Evolutionary conservation across 2,888 invertebrate species (phyloP).

Genomic region (Caradrina kadenii): DNA sequence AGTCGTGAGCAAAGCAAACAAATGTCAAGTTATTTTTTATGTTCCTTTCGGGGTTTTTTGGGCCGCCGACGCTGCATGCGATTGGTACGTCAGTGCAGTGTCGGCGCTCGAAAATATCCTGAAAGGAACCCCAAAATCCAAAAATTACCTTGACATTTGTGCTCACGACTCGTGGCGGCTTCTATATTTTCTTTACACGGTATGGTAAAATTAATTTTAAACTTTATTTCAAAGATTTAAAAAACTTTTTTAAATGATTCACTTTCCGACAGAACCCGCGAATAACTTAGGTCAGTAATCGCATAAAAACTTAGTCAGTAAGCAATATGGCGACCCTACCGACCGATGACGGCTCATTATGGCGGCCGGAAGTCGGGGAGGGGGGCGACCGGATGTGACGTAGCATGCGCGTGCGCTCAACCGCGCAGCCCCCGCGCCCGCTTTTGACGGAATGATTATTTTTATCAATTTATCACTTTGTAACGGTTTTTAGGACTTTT

Average conservation of each 20-base stretch:
- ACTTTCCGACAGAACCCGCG: background rate
- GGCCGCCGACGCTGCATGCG: too few relatives aligned
- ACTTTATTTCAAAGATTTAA: too few relatives aligned
- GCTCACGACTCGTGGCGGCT: too few relatives aligned
- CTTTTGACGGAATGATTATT: slow-evolving; percentile 63
- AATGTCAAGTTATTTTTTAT: too few relatives aligned
- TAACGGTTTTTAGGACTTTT: slow-evolving; percentile 70
- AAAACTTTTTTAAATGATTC: background rate
- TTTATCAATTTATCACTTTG: slow-evolving; percentile 72
- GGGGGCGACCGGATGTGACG: slow-evolving; percentile 77
- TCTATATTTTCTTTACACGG: too few relatives aligned
- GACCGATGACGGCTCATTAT: slow-evolving; percentile 46
- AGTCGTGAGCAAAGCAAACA: too few relatives aligned
- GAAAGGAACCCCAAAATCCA: too few relatives aligned
- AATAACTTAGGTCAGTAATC: slow-evolving; percentile 4
- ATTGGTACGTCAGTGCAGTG: too few relatives aligned
- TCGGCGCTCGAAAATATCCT: too few relatives aligned
- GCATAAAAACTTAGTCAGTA: slow-evolving; percentile 21
- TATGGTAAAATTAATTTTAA: too few relatives aligned
- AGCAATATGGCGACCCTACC: slow-evolving; percentile 49
- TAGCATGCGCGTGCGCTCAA: slow-evolving; percentile 76
- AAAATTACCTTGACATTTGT: too few relatives aligned
- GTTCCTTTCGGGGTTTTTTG: too few relatives aligned
- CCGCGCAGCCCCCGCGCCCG: slow-evolving; percentile 76
- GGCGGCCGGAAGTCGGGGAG: slow-evolving; percentile 70